Evolutionary conservation across 2,113 vertebrate genomes (phyloP).

Genomic region (Pycnonotus jocosus): DNA sequence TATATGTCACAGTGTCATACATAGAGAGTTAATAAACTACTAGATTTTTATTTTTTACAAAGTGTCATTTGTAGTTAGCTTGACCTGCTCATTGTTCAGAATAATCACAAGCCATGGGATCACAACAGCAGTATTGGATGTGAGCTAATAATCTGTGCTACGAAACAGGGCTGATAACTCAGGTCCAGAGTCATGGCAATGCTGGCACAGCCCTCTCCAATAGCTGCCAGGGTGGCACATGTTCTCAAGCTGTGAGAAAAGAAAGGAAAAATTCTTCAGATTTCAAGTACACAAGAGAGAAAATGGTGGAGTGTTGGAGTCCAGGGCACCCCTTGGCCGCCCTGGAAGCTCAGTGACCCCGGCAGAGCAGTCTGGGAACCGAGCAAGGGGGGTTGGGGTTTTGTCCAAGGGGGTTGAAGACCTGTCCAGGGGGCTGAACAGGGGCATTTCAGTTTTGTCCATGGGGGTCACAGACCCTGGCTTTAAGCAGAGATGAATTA

Average conservation of each 20-base stretch:
- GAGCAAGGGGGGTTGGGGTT: too few species aligned
- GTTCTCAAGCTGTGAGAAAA: not conserved
- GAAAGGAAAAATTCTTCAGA: not conserved
- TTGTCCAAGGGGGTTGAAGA: too few species aligned
- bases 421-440: too few species aligned
- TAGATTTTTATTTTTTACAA: not conserved
- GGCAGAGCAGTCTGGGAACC: too few species aligned
- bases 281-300: not conserved
- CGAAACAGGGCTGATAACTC: not conserved
- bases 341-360: too few species aligned
- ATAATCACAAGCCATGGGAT: not conserved
- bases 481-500: too few species aligned
- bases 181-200: not conserved
- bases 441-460: too few species aligned
- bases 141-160: not conserved
- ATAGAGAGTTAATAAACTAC: not conserved
- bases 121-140: fast-evolving
- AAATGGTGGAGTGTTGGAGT: not conserved
- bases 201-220: not conserved
- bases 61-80: not conserved
- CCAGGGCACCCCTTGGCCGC: too few species aligned
- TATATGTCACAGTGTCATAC: not conserved
- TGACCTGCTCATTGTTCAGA: not conserved
- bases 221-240: not conserved
- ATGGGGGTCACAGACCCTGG: too few species aligned